Conservation (phyloP, 2,113 vertebrate genomes). For the Salvelinus fontinalis region DNA sequence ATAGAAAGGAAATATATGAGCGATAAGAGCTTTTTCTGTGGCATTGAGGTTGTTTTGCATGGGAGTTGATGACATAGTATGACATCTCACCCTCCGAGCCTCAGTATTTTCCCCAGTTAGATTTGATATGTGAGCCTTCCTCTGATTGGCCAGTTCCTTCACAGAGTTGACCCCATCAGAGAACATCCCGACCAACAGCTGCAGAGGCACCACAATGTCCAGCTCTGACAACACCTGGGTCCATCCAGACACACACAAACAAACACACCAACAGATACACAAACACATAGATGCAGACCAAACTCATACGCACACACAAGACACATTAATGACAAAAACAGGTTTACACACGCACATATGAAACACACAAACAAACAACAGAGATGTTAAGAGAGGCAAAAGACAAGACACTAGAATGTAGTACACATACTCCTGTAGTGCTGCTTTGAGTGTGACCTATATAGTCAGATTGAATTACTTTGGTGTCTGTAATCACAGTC, state of each 20-base stretch:
- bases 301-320: background rate
- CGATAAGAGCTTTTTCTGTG: background rate
- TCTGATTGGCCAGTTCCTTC: constrained; percentile 96
- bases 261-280: background rate
- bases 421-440: background rate
- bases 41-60: too few species aligned
- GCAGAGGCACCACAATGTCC: constrained; percentile 96
- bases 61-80: too few species aligned
- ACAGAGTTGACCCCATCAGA: constrained; percentile 98
- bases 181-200: constrained; percentile 97
- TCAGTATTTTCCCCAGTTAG: constrained; percentile 80
- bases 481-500: constrained; percentile 48
- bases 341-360: background rate
- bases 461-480: constrained; percentile 32
- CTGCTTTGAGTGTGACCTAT: constrained; percentile 41
- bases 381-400: background rate
- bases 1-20: background rate
- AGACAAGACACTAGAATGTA: background rate
- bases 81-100: constrained; percentile 84
- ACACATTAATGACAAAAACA: background rate
- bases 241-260: background rate
- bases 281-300: background rate
- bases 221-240: constrained; percentile 92
- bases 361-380: background rate
- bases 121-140: constrained; percentile 84